A percentile compares a stretch with the other conserved stretches of the same genome.
Conservation (phyloP, 2,113 vertebrate species). For the Platysteira castanea region DNA sequence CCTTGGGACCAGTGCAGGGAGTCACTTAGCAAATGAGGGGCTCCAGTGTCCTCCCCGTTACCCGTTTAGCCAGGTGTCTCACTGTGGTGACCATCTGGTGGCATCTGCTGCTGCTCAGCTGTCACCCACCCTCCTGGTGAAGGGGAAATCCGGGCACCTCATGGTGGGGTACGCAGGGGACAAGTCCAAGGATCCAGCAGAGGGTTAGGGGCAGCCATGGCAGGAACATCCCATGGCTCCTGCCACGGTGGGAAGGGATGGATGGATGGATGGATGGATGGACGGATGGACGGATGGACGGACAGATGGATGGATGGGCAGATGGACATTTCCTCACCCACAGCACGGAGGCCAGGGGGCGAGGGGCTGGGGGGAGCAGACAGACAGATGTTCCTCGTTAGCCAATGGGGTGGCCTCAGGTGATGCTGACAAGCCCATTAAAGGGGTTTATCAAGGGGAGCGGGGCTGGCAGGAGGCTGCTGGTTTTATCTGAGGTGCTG, state of each 20-base stretch:
- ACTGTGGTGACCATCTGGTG: constrained; percentile 24
- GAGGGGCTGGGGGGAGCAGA: neutral
- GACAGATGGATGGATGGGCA: neutral
- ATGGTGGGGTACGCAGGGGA: fast-evolving
- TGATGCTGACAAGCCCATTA: constrained; percentile 32
- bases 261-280: neutral
- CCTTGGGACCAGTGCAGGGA: fast-evolving
- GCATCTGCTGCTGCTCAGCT: neutral
- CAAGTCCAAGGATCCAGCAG: fast-evolving
- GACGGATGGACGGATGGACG: too few relatives aligned
- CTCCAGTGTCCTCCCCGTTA: neutral
- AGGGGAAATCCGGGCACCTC: neutral
- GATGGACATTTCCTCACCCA: neutral
- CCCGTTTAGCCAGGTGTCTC: fast-evolving
- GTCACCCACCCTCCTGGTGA: neutral
- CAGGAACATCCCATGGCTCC: neutral
- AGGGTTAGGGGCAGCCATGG: neutral
- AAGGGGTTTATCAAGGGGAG: neutral
- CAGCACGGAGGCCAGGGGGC: neutral
- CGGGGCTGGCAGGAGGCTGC: neutral
- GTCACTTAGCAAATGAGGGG: neutral
- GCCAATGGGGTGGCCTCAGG: neutral
- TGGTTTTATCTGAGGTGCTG: neutral
- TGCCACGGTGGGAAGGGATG: fast-evolving
- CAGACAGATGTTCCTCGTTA: neutral